phyloP scores from a whole-genome alignment of 2,888 invertebrate species.

The Cantharis nigra region DNA sequence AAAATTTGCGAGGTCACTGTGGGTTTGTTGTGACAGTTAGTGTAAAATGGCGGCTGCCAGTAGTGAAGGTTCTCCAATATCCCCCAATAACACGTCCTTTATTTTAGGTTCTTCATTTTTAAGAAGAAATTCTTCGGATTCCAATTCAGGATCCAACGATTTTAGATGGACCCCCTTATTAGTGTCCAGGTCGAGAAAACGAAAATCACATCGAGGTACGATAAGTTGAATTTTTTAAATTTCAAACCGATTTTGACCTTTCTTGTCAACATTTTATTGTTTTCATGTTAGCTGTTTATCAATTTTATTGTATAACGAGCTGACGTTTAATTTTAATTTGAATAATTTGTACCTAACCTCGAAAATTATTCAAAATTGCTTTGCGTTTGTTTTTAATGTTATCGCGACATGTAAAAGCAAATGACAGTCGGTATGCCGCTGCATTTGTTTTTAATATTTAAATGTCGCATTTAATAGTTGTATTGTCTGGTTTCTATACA shows the following conservation, averaged over 20 bases:
- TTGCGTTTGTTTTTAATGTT: too few species aligned
- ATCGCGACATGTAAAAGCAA: too few species aligned
- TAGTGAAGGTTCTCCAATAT: conserved; percentile 56
- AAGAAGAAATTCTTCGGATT: conserved; percentile 57
- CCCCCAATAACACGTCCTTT: conserved; percentile 40
- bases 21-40: background rate
- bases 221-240: background rate
- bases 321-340: background rate
- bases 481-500: too few species aligned
- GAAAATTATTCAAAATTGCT: too few species aligned
- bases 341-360: background rate
- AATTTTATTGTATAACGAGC: background rate
- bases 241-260: background rate
- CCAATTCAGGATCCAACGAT: conserved; percentile 62
- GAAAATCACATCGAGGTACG: conserved; percentile 29
- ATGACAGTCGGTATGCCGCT: too few species aligned
- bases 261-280: background rate
- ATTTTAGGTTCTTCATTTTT: conserved; percentile 31
- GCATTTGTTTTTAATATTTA: too few species aligned
- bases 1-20: background rate
- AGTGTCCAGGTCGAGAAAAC: conserved; percentile 41
- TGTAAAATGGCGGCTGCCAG: conserved; percentile 51
- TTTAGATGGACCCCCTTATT: conserved; percentile 53
- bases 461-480: too few species aligned
- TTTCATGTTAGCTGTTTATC: background rate